Percentiles rank a stretch among this genome's conserved stretches.
phyloP scores from a whole-genome alignment of 2,888 invertebrate genomes.

The Nowickia ferox region DNA sequence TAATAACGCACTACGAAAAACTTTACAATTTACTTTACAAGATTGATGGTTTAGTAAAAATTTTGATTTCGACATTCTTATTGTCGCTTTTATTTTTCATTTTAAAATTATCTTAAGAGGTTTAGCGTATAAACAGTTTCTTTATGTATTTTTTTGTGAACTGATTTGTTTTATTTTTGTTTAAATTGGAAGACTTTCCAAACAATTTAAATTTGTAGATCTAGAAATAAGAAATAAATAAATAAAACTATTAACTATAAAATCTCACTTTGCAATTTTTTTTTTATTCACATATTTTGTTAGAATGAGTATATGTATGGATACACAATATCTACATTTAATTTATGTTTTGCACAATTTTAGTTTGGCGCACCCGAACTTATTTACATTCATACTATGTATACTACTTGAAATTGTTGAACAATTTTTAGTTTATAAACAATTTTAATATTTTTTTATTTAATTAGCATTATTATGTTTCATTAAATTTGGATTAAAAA shows the following conservation, averaged over 20 bases:
- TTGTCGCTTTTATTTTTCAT: constrained; percentile 14
- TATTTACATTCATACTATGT: neutral
- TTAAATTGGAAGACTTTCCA: constrained; percentile 63
- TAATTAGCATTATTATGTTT: constrained; percentile 21
- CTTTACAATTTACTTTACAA: constrained; percentile 29
- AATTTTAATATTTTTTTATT: neutral
- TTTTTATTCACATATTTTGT: constrained; percentile 1
- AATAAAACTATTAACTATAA: neutral
- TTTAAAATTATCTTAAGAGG: constrained; percentile 30
- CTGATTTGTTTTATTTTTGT: constrained; percentile 31
- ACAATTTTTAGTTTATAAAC: constrained; percentile 25
- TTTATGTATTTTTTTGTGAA: neutral
- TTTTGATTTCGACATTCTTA: constrained; percentile 53
- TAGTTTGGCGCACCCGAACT: constrained; percentile 31
- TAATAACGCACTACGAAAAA: constrained; percentile 28
- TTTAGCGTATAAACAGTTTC: neutral
- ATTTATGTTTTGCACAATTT: constrained; percentile 48
- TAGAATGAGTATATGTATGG: neutral
- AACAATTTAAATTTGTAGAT: constrained; percentile 52
- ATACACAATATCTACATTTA: neutral
- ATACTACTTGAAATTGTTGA: no score
- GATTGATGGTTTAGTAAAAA: constrained; percentile 50
- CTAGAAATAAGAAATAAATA: constrained; percentile 45
- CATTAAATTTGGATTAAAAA: constrained; percentile 44
- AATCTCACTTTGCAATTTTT: constrained; percentile 1